Conservation (phyloP, 2,113 vertebrate species). For the Notarius quadriscutis region DNA sequence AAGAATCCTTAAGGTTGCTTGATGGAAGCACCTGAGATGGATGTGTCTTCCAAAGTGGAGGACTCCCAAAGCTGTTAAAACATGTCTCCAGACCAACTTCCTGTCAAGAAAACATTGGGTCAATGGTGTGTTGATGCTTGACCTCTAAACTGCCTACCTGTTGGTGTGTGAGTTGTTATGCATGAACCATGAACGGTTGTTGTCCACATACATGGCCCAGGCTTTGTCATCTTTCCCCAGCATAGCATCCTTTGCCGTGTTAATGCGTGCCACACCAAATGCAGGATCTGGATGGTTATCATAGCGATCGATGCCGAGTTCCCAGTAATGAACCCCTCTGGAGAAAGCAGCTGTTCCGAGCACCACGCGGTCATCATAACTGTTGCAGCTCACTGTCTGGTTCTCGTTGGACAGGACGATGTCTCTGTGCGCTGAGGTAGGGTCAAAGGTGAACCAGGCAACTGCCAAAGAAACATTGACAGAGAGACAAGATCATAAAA, state of each 20-base stretch:
- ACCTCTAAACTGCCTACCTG: conserved; percentile 74
- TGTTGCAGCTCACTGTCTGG: conserved; percentile 92
- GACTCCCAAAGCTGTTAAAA: not conserved
- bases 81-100: not conserved
- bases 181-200: conserved; percentile 99
- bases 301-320: conserved; percentile 89
- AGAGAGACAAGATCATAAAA: not conserved
- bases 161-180: conserved; percentile 98
- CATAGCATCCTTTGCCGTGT: conserved; percentile 94
- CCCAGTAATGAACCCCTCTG: conserved; percentile 96
- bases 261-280: conserved; percentile 92
- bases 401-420: conserved; percentile 93
- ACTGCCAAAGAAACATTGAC: conserved; percentile 70
- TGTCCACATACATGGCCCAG: conserved; percentile 99
- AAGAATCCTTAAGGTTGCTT: not conserved
- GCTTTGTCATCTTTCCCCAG: conserved; percentile 96
- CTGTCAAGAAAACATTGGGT: not conserved
- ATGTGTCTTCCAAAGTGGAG: not conserved
- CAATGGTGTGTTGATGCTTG: not conserved
- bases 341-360: conserved; percentile 94
- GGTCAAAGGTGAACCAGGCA: conserved; percentile 97
- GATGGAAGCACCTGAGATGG: not conserved
- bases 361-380: conserved; percentile 95
- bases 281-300: conserved; percentile 97
- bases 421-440: conserved; percentile 90